Evolutionary conservation across 2,113 vertebrate species (phyloP), one percentile per base, ranked within the genome.

Genomic region (Lampris megalopsis): DNA sequence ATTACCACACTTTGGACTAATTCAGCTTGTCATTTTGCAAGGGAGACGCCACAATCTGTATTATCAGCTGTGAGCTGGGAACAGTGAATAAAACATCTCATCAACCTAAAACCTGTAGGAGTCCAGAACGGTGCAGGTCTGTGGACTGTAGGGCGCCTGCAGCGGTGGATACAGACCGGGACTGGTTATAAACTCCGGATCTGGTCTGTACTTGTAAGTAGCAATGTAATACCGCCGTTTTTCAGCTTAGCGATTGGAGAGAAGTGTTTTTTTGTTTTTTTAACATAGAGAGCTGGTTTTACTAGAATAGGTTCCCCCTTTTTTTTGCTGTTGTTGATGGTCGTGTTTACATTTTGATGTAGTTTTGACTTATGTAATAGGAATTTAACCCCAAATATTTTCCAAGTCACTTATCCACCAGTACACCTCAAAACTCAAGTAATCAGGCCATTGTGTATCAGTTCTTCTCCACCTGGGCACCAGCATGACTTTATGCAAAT

Each of bases 161-260:
- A 24, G 24, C 24, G 24, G 24, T 24, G 63, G 67, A 73, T 68
- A 5, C 37, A 7, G 47, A 42, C 42, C 56, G 40, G 24, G 24
- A 24, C 35, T 35, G 41, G 36, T 69, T 66, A 50, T 60, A 1
- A 10, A 61, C 63, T 67, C 8, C 13, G 47, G 6, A 68, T 75
- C 88, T 91, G 88, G 88, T 88, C 78, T 48, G 83, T 89, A 78
- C 58, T 56, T 84, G 48, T 50, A 60, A n/a, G 43, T 66, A 45
- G 81, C 42, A 64, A 40, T 52, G 43, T 0, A 54, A 24, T 1
- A 1, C 35, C 24, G 24, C 24, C 24, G 24, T 24, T 24, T 24
- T 24, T 24, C 24, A 24, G 24, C 24, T 24, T 24, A 24, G 24
- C 24, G 24, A 24, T 24, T 24, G 24, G 24, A 24, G 24, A 24